These are phyloP conservation scores for Dasypus novemcinctus DNA, from an alignment of 2,113 vertebrate species.

Conservation along the genomic window DNA sequence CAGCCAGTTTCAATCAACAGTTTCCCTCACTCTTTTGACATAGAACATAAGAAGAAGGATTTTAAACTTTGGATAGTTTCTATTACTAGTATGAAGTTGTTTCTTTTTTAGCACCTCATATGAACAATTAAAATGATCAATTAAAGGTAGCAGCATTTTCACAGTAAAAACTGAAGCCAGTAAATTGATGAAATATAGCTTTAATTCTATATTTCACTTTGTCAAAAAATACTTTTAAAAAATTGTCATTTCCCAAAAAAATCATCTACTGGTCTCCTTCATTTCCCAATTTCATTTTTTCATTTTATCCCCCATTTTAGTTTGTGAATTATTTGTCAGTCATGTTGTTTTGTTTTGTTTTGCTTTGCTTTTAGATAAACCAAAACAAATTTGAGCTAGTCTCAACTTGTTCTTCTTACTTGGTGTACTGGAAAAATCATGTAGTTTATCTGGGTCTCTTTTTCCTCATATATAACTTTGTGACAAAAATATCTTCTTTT, in stretches of 20 bases:
- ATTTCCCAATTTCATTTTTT: not conserved
- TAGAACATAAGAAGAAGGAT: conserved; percentile 39
- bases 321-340: too few relatives aligned
- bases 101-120: not conserved
- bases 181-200: not conserved
- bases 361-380: not conserved
- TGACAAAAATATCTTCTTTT: not conserved
- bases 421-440: not conserved
- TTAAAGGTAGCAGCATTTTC: not conserved
- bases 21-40: conserved; percentile 41
- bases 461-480: not conserved
- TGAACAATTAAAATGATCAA: conserved; percentile 26
- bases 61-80: conserved; percentile 65
- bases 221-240: not conserved
- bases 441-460: not conserved
- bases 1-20: conserved; percentile 45
- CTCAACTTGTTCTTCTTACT: not conserved
- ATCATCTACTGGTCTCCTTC: not conserved
- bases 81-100: not conserved
- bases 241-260: not conserved
- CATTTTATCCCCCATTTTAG: not conserved
- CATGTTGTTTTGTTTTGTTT: not conserved
- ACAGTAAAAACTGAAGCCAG: not conserved
- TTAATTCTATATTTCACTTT: not conserved
- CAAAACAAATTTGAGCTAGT: not conserved